Conservation (phyloP, 1,140 invertebrate species). For the Adoxophyes honmai region DNA sequence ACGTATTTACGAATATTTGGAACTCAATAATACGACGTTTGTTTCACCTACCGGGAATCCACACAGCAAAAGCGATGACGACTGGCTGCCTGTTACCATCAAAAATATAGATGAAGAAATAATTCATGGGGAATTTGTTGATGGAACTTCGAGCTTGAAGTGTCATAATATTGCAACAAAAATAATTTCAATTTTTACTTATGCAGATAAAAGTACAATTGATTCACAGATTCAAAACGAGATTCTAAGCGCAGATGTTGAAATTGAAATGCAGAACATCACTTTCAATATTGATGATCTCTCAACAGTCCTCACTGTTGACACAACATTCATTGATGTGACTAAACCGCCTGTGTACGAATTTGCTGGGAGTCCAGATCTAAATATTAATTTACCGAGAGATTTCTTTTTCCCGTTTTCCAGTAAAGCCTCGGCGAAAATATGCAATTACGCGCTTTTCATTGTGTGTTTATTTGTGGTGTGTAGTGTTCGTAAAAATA, state of each 20-base stretch:
- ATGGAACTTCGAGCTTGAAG: slow-evolving; percentile 33
- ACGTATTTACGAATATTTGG: slow-evolving; percentile 34
- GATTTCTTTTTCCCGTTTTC: slow-evolving; percentile 56
- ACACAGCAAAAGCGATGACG: slow-evolving; percentile 29
- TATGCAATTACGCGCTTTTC: neutral
- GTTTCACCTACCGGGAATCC: slow-evolving; percentile 57
- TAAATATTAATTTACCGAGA: slow-evolving; percentile 49
- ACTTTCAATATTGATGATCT: slow-evolving; percentile 41
- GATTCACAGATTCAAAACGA: slow-evolving; percentile 32
- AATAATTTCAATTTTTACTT: slow-evolving; percentile 40
- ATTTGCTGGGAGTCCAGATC: slow-evolving; percentile 40
- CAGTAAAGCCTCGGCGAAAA: slow-evolving; percentile 17
- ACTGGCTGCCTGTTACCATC: slow-evolving; percentile 40
- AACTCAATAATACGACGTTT: slow-evolving; percentile 30
- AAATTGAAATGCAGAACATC: slow-evolving; percentile 31
- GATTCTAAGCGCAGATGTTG: slow-evolving; percentile 37
- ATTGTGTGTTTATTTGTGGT: neutral
- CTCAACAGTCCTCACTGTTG: slow-evolving; percentile 45
- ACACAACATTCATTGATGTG: slow-evolving; percentile 48
- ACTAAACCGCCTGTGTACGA: slow-evolving; percentile 34
- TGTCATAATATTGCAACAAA: slow-evolving; percentile 50
- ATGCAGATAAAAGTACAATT: slow-evolving; percentile 29
- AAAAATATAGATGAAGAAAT: slow-evolving; percentile 18
- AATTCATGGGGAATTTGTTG: slow-evolving; percentile 37
- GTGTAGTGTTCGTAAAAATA: slow-evolving; percentile 34